Conservation (phyloP, 2,888 invertebrate species). For the Lamellibrachia columna region DNA sequence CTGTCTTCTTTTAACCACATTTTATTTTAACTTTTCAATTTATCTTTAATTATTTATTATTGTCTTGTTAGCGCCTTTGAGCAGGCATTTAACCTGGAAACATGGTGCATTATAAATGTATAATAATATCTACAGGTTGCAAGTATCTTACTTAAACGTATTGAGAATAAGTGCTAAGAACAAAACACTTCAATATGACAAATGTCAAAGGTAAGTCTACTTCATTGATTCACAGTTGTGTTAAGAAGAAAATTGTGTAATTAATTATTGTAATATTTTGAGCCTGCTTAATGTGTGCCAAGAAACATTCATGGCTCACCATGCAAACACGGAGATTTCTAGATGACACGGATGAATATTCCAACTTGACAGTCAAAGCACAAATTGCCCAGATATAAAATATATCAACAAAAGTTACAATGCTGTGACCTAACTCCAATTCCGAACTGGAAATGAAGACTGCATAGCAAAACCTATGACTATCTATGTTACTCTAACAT, state of each 20-base stretch:
- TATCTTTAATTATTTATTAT: no score
- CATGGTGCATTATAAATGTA: no score
- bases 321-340: background rate
- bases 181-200: background rate
- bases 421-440: background rate
- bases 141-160: background rate
- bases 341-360: background rate
- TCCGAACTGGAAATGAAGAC: background rate
- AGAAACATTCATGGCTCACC: background rate
- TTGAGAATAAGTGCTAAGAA: background rate
- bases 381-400: background rate
- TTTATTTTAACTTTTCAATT: no score
- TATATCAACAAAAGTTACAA: background rate
- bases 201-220: background rate
- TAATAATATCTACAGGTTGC: background rate
- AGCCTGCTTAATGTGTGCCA: background rate
- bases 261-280: background rate
- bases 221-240: no score
- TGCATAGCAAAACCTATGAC: background rate
- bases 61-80: no score
- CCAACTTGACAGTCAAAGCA: background rate
- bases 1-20: no score
- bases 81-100: no score
- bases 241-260: no score
- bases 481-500: background rate